Percentiles rank a stretch among this genome's conserved stretches.
Conservation (phyloP, 2,113 vertebrate species). For the Fulica atra region DNA sequence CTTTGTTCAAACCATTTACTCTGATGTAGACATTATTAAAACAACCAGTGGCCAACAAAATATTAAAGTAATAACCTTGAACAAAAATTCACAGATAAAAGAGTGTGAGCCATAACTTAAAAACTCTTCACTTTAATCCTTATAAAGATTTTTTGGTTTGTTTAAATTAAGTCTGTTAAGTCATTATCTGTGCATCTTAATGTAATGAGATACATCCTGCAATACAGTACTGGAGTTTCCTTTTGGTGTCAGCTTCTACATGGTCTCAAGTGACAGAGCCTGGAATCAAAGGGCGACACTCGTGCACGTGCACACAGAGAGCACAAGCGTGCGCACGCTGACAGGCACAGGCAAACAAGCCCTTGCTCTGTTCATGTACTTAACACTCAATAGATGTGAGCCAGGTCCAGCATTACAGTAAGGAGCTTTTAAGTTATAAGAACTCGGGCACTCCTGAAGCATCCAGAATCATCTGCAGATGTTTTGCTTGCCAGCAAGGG, state of each 20-base stretch:
- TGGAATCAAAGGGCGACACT: neutral
- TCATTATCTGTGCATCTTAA: neutral
- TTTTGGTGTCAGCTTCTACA: neutral
- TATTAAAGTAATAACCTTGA: neutral
- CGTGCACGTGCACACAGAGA: neutral
- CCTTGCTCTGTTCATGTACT: neutral
- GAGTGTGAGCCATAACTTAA: neutral
- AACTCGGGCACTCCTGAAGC: no score
- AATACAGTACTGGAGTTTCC: neutral
- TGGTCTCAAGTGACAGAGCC: neutral
- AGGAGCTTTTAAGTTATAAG: no score
- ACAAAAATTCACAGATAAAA: neutral
- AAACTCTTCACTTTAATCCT: neutral
- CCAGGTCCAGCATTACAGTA: neutral
- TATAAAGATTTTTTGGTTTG: neutral
- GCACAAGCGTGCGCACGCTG: accelerated
- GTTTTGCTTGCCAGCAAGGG: neutral
- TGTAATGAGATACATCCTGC: neutral
- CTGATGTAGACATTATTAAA: neutral
- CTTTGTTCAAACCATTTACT: neutral
- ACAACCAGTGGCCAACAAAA: neutral
- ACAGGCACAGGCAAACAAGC: neutral
- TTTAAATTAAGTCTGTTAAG: neutral
- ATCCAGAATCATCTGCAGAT: no score
- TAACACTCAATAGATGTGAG: neutral